Evolutionary conservation across 35 echinoderm and acorn worm species (phyloP), one percentile per base, ranked within the genome.

Genomic region (Acanthaster planci): DNA sequence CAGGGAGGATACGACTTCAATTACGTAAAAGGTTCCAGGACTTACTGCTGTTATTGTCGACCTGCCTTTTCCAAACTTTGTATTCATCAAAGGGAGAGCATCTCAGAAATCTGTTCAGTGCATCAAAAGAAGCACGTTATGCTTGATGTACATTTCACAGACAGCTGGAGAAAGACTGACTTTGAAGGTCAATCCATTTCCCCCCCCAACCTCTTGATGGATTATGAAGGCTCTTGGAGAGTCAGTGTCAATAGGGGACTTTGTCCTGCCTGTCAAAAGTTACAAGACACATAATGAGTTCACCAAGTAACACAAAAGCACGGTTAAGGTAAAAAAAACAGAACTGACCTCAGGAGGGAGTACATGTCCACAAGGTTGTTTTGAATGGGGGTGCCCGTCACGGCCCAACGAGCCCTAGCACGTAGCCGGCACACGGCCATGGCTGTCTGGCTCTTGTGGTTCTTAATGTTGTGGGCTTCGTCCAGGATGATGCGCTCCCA

Each of bases 361-460:
- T 88, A 99, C 96, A 99, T 99, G 52, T 99, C 96, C 67, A 94
- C 38, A 5, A 99, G 85, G 77, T 99, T 99, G 72, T 99, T 99
- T 82, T 99, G 96, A 22, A 99, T 99, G 0, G 96, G 96, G 32
- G 96, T 99, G 30, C 96, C 96, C 5, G 96, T 99, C 21, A 99
- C 92, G 17, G 96, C 91, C 96, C 96, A 99, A 34, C 96, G 39
- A 30, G 91, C 85, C 77, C 89, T 80, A 23, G 96, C 85, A 52
- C 96, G 76, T 23, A 99, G 79, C 44, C 89, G 86, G 68, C 96
- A 99, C 0, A 92, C 79, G 0, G 92, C 92, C 7, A 91, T 89
- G 19, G 96, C 88, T 14, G 96, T 88, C 58, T 91, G 93, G 51
- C 88, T 85, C 82, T 99, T 99, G 34, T 93, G 88, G 55, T 99